Evolutionary conservation across 2,113 vertebrate species (phyloP), one percentile per base, ranked within the genome.

Genomic region (Charina bottae): DNA sequence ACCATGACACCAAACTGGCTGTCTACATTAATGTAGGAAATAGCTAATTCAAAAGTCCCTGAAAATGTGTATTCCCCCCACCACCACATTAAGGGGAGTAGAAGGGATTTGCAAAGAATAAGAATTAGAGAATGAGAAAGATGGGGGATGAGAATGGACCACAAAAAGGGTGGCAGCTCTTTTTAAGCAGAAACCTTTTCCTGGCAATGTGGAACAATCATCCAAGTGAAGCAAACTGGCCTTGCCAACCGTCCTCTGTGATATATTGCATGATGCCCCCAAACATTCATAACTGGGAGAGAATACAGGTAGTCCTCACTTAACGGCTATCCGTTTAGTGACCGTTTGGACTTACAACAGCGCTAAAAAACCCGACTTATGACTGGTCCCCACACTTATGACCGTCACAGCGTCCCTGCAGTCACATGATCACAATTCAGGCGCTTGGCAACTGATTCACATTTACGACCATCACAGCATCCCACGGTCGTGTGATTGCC

Each of bases 211-310:
- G 24, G 6, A 19, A 59, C 54, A 58, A 64, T 49, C 15, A 28
- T 28, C 15, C 2, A 1, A 13, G 3, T 3, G 1, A 13, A 24
- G 8, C 15, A 5, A 28, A n/a, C 12, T 23, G 26, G 1, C 1
- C 24, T 19, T 84, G 15, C 12, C 9, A 42, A n/a, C 37, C 59
- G 84, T 55, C 33, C 33, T 49, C 78, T 8, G 42, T 15, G 37
- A 59, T 90, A 58, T 54, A 56, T 19, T 26, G 53, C 68, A 26
- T 37, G 19, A 33, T 4, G 55, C 26, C 4, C 53, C 72, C 68
- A 83, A 11, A 26, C 21, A 42, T 56, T 55, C 21, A 90, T 12
- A 8, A 33, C 11, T 17, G 1, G 49, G 21, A 54, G 21, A 56
- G n/a, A 33, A 83, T 2, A 42, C 42, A 42, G 42, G 42, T 3